Conservation (phyloP, 2,888 invertebrate species). For the Coecobrya sp. region DNA sequence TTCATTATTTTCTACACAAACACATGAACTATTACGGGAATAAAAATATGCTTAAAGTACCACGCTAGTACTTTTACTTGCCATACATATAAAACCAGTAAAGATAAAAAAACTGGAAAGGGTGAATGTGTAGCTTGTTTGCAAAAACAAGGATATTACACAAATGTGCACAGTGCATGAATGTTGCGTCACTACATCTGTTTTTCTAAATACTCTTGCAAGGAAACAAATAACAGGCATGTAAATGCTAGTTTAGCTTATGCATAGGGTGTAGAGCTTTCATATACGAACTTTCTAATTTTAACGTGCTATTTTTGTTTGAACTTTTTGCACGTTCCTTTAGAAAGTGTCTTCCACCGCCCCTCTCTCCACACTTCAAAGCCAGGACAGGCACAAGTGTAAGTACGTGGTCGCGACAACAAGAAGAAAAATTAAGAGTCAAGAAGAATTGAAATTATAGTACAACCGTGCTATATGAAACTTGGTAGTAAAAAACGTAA, state of each 20-base stretch:
- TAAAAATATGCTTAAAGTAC: not conserved
- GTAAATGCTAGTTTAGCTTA: not conserved
- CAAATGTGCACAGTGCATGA: not conserved
- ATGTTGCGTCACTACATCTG: conserved; percentile 5
- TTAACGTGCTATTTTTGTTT: not conserved
- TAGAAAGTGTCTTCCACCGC: not conserved
- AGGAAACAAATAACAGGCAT: conserved; percentile 11
- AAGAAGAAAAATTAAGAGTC: not conserved
- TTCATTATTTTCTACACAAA: conserved; percentile 14
- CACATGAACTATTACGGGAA: conserved; percentile 3
- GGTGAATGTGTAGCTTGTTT: not conserved
- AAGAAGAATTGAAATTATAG: conserved; percentile 32
- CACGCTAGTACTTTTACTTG: not conserved
- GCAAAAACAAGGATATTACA: conserved; percentile 4
- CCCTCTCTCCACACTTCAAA: not conserved
- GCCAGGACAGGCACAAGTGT: not conserved
- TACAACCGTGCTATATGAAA: not conserved
- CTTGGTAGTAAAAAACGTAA: not conserved
- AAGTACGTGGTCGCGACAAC: not conserved
- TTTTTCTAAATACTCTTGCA: not conserved
- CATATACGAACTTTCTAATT: not conserved
- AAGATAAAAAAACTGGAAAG: not conserved
- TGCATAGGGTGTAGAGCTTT: not conserved
- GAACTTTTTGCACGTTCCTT: not conserved
- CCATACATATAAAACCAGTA: not conserved